These are phyloP conservation scores for Phoxinus dragarum DNA, from an alignment of 2,797 vertebrate species.

Conservation along the genomic window DNA sequence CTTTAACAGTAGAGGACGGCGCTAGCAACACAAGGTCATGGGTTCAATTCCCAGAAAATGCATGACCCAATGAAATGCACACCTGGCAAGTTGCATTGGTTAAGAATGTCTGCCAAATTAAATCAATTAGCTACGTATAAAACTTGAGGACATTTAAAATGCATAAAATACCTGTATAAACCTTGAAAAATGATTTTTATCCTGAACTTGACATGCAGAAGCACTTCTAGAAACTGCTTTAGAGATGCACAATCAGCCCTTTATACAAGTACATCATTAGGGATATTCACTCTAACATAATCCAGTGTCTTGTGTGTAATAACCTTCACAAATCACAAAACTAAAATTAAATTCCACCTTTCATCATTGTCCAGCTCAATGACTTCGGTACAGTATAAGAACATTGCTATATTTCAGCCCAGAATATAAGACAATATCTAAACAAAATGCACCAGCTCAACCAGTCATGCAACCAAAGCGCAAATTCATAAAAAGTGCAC, in stretches of 20 bases:
- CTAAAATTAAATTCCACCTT: background rate
- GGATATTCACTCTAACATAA: background rate
- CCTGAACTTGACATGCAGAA: background rate
- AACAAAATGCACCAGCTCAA: background rate
- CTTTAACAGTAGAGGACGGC: background rate
- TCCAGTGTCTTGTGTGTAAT: background rate
- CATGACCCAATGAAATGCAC: background rate
- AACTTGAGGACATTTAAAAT: background rate
- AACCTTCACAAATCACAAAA: background rate
- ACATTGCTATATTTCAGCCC: background rate
- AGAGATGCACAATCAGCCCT: background rate
- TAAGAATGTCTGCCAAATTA: background rate
- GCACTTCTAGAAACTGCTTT: background rate
- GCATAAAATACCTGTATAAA: background rate
- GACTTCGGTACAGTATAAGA: background rate
- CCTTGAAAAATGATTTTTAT: background rate
- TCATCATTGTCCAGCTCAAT: background rate
- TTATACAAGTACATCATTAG: background rate
- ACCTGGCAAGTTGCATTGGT: no score
- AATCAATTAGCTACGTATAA: background rate
- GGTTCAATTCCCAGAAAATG: background rate
- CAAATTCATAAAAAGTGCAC: background rate
- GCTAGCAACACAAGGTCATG: background rate
- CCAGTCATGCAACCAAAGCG: no score
- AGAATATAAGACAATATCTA: background rate